phyloP scores from a whole-genome alignment of 2,888 invertebrate species.

The Athripsodes cinereus region DNA sequence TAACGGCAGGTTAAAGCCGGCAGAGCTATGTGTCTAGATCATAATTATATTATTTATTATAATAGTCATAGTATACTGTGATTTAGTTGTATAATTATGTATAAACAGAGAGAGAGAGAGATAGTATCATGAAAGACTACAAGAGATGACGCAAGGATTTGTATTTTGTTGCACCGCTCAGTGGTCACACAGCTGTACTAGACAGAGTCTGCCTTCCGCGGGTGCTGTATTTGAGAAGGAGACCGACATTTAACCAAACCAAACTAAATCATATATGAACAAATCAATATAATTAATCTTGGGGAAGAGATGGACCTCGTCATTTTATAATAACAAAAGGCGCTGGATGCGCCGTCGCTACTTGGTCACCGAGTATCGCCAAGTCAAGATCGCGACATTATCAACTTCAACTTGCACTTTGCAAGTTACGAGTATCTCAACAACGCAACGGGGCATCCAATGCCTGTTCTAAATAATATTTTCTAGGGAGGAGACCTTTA shows the following conservation, averaged over 20 bases:
- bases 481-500: neutral
- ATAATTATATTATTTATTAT: no score
- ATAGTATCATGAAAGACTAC: neutral
- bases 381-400: neutral
- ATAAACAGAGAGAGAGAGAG: no score
- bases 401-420: neutral
- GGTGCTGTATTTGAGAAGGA: slow-evolving; percentile 80
- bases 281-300: slow-evolving; percentile 14
- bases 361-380: neutral
- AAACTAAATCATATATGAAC: slow-evolving; percentile 17
- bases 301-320: neutral
- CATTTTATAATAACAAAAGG: neutral
- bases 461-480: neutral
- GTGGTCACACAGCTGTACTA: slow-evolving; percentile 45
- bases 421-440: neutral
- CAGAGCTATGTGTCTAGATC: no score
- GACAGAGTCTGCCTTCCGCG: slow-evolving; percentile 61
- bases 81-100: no score
- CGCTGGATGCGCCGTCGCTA: slow-evolving; percentile 15
- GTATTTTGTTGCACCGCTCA: slow-evolving; percentile 38
- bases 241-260: slow-evolving; percentile 54
- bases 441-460: slow-evolving; percentile 9
- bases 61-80: no score
- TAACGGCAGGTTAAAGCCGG: no score
- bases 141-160: neutral